These are phyloP conservation scores for Dasypolia templi DNA, from an alignment of 2,888 invertebrate genomes.

Conservation along the genomic window DNA sequence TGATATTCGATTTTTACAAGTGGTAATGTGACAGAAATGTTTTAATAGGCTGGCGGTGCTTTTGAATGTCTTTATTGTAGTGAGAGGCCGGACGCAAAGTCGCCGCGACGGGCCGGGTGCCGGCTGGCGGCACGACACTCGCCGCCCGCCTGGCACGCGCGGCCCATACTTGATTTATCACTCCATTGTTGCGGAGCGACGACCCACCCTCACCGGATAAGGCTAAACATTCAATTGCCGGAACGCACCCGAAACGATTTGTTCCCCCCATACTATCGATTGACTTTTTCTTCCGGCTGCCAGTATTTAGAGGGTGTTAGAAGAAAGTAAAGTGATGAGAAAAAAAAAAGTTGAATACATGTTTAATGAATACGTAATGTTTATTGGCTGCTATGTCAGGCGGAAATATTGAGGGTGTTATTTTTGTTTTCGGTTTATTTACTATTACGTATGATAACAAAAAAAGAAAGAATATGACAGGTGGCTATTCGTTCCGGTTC, in stretches of 20 bases:
- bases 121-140: constrained; percentile 66
- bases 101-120: constrained; percentile 67
- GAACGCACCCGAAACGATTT: constrained; percentile 88
- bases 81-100: constrained; percentile 76
- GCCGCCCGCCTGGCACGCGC: constrained; percentile 82
- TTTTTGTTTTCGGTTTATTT: background rate
- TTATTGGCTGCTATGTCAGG: background rate
- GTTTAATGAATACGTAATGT: constrained; percentile 1
- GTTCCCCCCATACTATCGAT: constrained; percentile 85
- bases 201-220: constrained; percentile 88
- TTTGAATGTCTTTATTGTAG: constrained; percentile 81
- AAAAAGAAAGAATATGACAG: no score
- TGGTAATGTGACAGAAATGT: constrained; percentile 61
- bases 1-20: constrained; percentile 39
- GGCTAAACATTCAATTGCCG: constrained; percentile 89
- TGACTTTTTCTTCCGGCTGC: constrained; percentile 80
- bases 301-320: constrained; percentile 68
- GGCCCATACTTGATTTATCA: constrained; percentile 90
- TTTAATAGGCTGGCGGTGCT: constrained; percentile 75
- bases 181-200: constrained; percentile 88
- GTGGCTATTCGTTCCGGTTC: background rate
- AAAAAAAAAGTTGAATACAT: constrained; percentile 18
- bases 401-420: background rate
- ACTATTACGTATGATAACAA: no score
- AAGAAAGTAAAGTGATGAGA: constrained; percentile 31